These are phyloP conservation scores for Ophion ventricosus DNA, from an alignment of 2,888 invertebrate genomes.

Conservation along the genomic window DNA sequence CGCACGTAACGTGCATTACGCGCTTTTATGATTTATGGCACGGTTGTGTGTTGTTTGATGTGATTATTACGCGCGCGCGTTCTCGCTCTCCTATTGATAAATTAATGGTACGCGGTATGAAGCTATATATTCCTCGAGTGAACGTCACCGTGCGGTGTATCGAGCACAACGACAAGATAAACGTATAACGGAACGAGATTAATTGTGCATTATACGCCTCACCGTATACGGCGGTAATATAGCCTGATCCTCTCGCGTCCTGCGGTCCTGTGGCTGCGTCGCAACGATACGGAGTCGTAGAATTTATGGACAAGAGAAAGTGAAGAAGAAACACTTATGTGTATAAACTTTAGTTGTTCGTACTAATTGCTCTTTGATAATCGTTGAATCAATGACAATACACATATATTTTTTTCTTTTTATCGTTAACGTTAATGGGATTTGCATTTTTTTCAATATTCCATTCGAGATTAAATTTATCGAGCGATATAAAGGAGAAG, in stretches of 20 bases:
- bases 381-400: too few relatives aligned
- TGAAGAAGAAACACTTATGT: not conserved
- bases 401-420: too few relatives aligned
- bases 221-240: not conserved
- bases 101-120: conserved; percentile 74
- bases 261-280: not conserved
- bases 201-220: not conserved
- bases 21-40: conserved; percentile 77
- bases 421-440: not conserved
- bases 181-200: conserved; percentile 29
- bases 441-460: not conserved
- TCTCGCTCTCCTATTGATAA: conserved; percentile 74
- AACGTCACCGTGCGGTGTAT: conserved; percentile 38
- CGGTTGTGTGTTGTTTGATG: conserved; percentile 75
- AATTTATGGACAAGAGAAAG: not conserved
- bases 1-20: conserved; percentile 63
- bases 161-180: conserved; percentile 53
- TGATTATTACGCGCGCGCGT: conserved; percentile 77
- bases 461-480: not conserved
- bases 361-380: too few relatives aligned
- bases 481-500: not conserved
- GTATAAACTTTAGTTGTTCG: too few relatives aligned
- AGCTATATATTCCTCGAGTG: conserved; percentile 23
- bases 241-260: not conserved
- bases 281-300: not conserved